Evolutionary conservation across 2,113 vertebrate genomes (phyloP), one percentile per base, ranked within the genome.

Genomic region (Psammodynastes pulverulentus): DNA sequence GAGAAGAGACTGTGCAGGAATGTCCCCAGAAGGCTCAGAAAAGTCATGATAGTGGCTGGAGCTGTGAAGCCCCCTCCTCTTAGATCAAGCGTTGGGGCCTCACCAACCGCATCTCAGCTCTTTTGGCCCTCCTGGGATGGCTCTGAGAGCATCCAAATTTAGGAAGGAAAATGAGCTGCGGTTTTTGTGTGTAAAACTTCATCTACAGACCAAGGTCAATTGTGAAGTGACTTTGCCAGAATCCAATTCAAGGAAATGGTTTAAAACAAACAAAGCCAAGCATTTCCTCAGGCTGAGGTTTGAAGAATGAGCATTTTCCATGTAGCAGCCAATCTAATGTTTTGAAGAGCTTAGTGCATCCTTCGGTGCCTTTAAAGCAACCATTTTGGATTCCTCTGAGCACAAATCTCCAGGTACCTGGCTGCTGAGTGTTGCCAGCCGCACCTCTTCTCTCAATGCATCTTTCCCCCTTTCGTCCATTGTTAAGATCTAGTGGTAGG

Each of bases 191-290:
- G 54, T 58, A 62, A 62, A 62, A 62, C 58, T 62, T 62, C 58
- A 62, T 62, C 29, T 62, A 29, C 58, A 67, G 58, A n/a, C 58
- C 58, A 67, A 67, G 58, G 58, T n/a, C 58, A n/a, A n/a, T 67
- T n/a, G 58, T 67, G 58, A 67, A 67, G 29, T n/a, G 29, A 67
- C 29, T n/a, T 67, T n/a, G 12, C 4, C 58, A 67, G 29, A 79
- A 79, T 79, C 67, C 67, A 85, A 84, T 43, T 26, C 29, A 51
- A 49, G 48, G 13, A 49, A 49, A 23, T 54, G 26, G 56, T 89
- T 90, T 85, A 85, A 7, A 13, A 84, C 34, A 96, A 96, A 96
- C 93, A 96, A 96, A 96, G 95, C 94, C 93, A 95, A 96, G 94
- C 53, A 95, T 88, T 93, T 91, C 89, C 92, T 88, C 91, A 94